Base-by-base conservation (phyloP, 1,140 invertebrate genomes). In the Trypoxylus dichotomus region DNA sequence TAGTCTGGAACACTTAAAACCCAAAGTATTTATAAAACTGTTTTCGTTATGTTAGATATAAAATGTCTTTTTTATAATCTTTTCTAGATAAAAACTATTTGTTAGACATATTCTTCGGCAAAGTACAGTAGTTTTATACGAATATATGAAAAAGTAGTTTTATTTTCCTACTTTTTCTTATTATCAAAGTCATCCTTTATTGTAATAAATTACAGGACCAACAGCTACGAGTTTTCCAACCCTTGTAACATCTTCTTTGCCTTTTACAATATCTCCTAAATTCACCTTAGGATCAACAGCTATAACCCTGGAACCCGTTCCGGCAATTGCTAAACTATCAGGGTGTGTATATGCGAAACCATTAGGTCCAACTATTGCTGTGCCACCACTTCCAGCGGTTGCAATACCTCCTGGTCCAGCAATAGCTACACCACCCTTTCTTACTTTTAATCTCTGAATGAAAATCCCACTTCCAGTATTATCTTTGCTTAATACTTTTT, bases 321-420 rank as follows among this genome's bases (percentile, higher is more conserved):
- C 92, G 1, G 91, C 92, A 7, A 93, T 91, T 3, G 92, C 92
- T 1, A 92, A 82, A 27, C 91, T 92, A 80, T 88, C 90, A 6
- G 91, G 91, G 81, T 92, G 90, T 0, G 92, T 93, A 76, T 92
- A 91, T 0, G 92, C 92, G 32, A 91, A 87, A 0, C 92, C 92
- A 10, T 91, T 91, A 6, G 92, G 92, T 3, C 92, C 92, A 1
- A 94, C 92, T 54, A 94, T 92, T 0, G 92, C 92, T 0, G 92
- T 92, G 7, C 92, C 92, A 2, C 92, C 92, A 79, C 89, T 90
- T 7, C 92, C 92, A 1, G 92, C 92, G 1, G 92, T 93, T 0
- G 92, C 92, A 47, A 93, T 91, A 68, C 92, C 92, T 8, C 92
- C 92, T 0, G 92, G 92, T 0, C 92, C 92, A 1, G 92, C 92